Conservation (phyloP, 2,888 invertebrate species). For the Oscheius sp. region DNA sequence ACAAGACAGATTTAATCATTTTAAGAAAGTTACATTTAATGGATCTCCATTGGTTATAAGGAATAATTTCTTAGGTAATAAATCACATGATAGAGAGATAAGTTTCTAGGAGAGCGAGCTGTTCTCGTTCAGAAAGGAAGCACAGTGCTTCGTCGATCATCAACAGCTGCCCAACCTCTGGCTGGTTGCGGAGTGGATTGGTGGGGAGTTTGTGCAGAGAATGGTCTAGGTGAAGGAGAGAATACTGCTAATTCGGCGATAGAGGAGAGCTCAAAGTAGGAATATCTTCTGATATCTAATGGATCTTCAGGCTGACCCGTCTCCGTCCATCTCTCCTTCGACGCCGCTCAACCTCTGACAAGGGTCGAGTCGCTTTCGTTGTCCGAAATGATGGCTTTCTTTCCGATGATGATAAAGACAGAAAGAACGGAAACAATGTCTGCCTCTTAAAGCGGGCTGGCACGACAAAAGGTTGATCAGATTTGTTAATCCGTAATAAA, state of each 20-base stretch:
- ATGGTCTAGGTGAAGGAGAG: slow-evolving; percentile 6
- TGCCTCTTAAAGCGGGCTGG: slow-evolving; percentile 11
- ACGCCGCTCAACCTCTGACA: slow-evolving; percentile 25
- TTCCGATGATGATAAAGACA: slow-evolving; percentile 5
- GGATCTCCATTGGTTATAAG: slow-evolving; percentile 22
- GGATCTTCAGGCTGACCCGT: not conserved
- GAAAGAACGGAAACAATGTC: not conserved
- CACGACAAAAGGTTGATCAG: slow-evolving; percentile 14
- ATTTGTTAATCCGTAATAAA: slow-evolving; percentile 11
- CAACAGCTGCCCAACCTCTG: slow-evolving; percentile 15
- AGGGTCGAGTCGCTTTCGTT: slow-evolving; percentile 5
- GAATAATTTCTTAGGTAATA: slow-evolving; percentile 18
- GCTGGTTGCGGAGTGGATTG: slow-evolving; percentile 19
- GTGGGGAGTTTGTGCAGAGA: slow-evolving; percentile 11
- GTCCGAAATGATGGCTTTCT: slow-evolving; percentile 18
- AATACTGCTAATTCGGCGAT: slow-evolving; percentile 10
- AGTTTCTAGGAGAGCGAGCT: slow-evolving; percentile 42
- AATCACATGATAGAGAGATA: not conserved
- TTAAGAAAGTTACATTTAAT: slow-evolving; percentile 19
- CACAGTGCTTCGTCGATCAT: slow-evolving; percentile 11
- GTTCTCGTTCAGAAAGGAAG: slow-evolving; percentile 44
- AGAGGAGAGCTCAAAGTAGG: slow-evolving; percentile 8
- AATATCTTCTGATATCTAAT: not conserved
- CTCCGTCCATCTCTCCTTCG: slow-evolving; percentile 23
- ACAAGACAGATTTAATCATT: not conserved